A percentile compares a stretch with the other conserved stretches of the same genome.
Evolutionary conservation across 2,797 vertebrate species (phyloP).

Genomic region (Manis pentadactyla): DNA sequence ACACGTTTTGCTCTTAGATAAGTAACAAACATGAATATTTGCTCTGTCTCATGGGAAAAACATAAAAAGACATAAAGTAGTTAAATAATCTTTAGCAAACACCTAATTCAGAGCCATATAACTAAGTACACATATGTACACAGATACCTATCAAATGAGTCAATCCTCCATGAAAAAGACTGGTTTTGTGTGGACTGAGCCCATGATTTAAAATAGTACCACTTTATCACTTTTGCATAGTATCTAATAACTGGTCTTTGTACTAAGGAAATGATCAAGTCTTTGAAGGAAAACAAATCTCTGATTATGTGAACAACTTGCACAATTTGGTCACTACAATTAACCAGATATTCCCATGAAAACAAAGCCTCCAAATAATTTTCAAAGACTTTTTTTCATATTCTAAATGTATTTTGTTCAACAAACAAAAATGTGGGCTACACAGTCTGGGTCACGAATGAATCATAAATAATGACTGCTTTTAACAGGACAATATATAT

Average conservation of each 20-base stretch:
- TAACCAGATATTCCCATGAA: not conserved
- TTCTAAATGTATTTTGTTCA: not conserved
- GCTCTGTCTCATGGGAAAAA: not conserved
- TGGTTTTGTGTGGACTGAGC: not conserved
- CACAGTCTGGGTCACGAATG: not conserved
- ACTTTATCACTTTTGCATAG: not conserved
- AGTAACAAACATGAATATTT: not conserved
- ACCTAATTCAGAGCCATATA: not conserved
- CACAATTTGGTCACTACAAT: not conserved
- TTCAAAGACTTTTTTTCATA: not conserved
- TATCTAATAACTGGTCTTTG: not conserved
- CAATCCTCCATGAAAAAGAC: not conserved
- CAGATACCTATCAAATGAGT: not conserved
- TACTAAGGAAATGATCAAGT: not conserved
- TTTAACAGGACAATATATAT: constrained; percentile 1
- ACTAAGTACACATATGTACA: not conserved
- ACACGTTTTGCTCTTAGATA: not conserved
- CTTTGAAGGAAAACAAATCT: not conserved
- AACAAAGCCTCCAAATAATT: not conserved
- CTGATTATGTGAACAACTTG: not conserved
- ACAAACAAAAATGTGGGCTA: not conserved
- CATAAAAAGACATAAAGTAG: not conserved
- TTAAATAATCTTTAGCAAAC: not conserved
- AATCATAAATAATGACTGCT: not conserved
- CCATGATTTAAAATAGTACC: not conserved